A percentile compares a stretch with the other conserved stretches of the same genome.
phyloP scores from a whole-genome alignment of 2,888 invertebrate genomes.

The Limnephilus rhombicus region DNA sequence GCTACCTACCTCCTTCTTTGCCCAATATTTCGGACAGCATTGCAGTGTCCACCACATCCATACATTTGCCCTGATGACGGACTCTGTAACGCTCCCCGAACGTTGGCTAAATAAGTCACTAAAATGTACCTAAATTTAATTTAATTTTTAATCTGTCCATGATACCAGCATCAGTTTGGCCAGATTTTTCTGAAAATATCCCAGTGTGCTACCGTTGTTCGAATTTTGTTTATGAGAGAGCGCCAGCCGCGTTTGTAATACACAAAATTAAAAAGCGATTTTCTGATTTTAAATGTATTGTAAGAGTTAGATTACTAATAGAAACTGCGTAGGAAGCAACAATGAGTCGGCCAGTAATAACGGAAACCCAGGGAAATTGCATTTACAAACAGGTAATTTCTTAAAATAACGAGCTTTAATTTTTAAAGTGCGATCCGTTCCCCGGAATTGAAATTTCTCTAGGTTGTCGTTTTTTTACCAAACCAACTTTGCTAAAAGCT shows the following conservation, averaged over 20 bases:
- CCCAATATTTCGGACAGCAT: too few relatives aligned
- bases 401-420: background rate
- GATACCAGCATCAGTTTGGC: too few relatives aligned
- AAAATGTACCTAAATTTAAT: too few relatives aligned
- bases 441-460: too few relatives aligned
- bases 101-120: too few relatives aligned
- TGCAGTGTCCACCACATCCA: too few relatives aligned
- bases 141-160: too few relatives aligned
- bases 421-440: background rate
- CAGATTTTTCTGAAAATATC: too few relatives aligned
- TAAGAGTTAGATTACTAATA: background rate
- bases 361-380: background rate
- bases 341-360: background rate
- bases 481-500: background rate
- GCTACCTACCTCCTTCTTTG: too few relatives aligned
- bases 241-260: background rate
- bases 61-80: too few relatives aligned
- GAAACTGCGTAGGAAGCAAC: background rate
- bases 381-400: background rate
- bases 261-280: background rate
- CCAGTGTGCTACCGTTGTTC: background rate
- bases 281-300: background rate
- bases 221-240: background rate
- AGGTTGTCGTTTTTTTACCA: background rate
- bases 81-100: too few relatives aligned